Conservation (phyloP, 2,888 invertebrate genomes). For the Mellilla xanthometata region DNA sequence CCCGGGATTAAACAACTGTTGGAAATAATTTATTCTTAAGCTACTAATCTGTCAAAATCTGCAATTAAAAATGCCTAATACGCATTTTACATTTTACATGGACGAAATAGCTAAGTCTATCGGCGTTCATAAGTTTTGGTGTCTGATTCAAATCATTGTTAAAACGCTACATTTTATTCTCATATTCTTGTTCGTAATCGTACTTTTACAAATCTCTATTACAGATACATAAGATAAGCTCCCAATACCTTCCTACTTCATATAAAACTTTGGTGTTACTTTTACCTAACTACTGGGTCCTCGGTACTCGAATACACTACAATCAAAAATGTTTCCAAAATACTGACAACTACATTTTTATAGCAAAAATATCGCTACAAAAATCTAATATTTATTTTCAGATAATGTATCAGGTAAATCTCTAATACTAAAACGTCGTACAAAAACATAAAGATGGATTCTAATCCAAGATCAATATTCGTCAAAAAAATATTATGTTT, state of each 20-base stretch:
- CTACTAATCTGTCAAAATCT: constrained; percentile 14
- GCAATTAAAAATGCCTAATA: constrained; percentile 23
- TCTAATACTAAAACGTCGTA: constrained; percentile 45
- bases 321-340: constrained; percentile 71
- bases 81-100: constrained; percentile 38
- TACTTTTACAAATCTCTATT: constrained; percentile 37
- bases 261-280: constrained; percentile 75
- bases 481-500: constrained; percentile 63
- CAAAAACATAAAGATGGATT: constrained; percentile 41
- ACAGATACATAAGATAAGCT: constrained; percentile 57
- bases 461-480: constrained; percentile 43
- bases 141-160: constrained; percentile 34
- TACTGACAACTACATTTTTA: constrained; percentile 68
- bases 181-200: constrained; percentile 31
- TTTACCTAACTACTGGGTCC: constrained; percentile 74
- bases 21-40: constrained; percentile 3
- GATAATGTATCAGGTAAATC: constrained; percentile 47
- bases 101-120: constrained; percentile 69
- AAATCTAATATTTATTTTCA: constrained; percentile 60
- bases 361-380: constrained; percentile 74
- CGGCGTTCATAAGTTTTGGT: constrained; percentile 43
- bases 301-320: constrained; percentile 57
- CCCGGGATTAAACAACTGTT: neutral
- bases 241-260: constrained; percentile 54
- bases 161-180: constrained; percentile 27